These are phyloP conservation scores for Pseudochromis fuscus DNA, from an alignment of 2,797 vertebrate genomes.

Conservation along the genomic window DNA sequence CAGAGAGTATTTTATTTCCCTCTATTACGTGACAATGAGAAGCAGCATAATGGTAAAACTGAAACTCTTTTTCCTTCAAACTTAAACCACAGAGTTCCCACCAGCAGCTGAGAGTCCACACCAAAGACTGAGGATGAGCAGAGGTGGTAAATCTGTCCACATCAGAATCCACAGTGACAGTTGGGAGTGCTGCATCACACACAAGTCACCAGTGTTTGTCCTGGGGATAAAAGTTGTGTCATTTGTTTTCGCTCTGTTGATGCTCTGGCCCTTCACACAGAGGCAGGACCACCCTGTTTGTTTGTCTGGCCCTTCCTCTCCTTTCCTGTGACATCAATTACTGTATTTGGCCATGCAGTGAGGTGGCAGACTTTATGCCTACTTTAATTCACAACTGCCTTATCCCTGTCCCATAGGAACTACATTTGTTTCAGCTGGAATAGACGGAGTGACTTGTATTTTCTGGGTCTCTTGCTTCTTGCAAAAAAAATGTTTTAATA, in stretches of 20 bases:
- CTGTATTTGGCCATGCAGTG: slow-evolving; percentile 3
- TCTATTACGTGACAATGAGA: slow-evolving; percentile 2
- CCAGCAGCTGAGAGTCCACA: slow-evolving; percentile 30
- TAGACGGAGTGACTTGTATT: no score
- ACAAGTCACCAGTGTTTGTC: slow-evolving; percentile 8
- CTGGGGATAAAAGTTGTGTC: slow-evolving; percentile 28
- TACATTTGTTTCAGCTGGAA: background rate
- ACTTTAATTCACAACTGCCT: slow-evolving; percentile 1
- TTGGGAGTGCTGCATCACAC: slow-evolving; percentile 7
- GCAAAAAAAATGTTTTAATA: no score
- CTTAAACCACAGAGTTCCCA: slow-evolving; percentile 51
- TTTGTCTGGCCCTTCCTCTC: slow-evolving; percentile 52
- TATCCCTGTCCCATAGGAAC: background rate
- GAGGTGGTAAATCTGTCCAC: slow-evolving; percentile 25
- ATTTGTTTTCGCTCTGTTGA: slow-evolving; percentile 22
- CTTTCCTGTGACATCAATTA: slow-evolving; percentile 42
- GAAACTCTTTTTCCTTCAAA: background rate
- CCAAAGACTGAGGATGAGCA: slow-evolving; percentile 16
- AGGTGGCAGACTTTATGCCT: background rate
- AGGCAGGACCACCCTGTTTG: slow-evolving; percentile 53
- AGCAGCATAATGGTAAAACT: background rate
- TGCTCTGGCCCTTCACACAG: slow-evolving; percentile 46
- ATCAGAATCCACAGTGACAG: slow-evolving; percentile 24
- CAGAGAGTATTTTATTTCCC: slow-evolving; percentile 9
- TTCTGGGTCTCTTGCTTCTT: no score